Evolutionary conservation across 2,888 invertebrate species (phyloP), one percentile per base, ranked within the genome.

Genomic region (Athalia rosae): DNA sequence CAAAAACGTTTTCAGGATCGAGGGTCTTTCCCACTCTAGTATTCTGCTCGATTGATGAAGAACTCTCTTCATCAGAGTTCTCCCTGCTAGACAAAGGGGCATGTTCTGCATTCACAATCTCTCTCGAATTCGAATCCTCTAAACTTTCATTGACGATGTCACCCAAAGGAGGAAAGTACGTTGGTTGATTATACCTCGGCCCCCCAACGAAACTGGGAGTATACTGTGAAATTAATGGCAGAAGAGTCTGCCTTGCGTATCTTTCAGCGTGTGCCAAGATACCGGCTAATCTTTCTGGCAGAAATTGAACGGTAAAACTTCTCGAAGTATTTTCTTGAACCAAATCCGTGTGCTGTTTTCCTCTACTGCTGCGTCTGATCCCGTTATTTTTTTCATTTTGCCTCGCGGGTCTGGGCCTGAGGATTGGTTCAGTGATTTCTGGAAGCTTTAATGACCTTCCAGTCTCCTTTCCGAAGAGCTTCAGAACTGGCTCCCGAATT

Each of bases 221-320:
- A 88, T 95, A 95, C 63, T 94, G 94, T 11, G 95, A 95, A 8
- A 96, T 95, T 5, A 96, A 88, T 0, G 95, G 95, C 76, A 95
- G 88, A 2, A 96, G 91, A 0, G 95, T 95, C 87, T 95, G 94
- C 76, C 95, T 92, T 0, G 96, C 95, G 87, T 96, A 96, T 69
- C 94, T 92, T 85, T 96, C 96, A 0, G 96, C 96, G 82, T 95
- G 93, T 58, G 96, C 95, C 66, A 97, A 92, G 88, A 97, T 93
- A 4, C 94, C 94, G 0, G 95, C 95, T 2, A 96, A 89, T 50
- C 95, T 92, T 81, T 95, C 94, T 0, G 96, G 96, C 62, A 97
- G 90, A 85, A 95, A 93, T 87, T 97, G 96, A 0, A 96, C 95
- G 0, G 94, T 95, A 84, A 90, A 85, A 78, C 89, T 81, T 86